These are phyloP conservation scores for Gadus chalcogrammus DNA, from an alignment of 2,113 vertebrate species.

Conservation along the genomic window DNA sequence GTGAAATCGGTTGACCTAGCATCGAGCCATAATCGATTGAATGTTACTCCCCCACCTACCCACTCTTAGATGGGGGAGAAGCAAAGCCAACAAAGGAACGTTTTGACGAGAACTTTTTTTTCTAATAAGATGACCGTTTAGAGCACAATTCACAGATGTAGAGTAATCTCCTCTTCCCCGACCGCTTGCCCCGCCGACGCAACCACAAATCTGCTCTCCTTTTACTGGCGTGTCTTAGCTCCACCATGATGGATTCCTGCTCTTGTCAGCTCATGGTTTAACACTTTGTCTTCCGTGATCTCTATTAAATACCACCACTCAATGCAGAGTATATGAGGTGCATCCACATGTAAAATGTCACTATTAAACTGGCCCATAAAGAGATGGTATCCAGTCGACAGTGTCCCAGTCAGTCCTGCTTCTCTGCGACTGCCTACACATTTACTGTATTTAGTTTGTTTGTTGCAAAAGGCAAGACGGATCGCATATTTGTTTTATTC, in stretches of 20 bases:
- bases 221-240: conserved; percentile 40
- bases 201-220: conserved; percentile 37
- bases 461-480: too few species aligned
- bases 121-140: conserved; percentile 39
- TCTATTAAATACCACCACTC: conserved; percentile 42
- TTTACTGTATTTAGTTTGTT: too few species aligned
- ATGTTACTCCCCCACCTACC: background rate
- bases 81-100: background rate
- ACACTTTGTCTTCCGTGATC: conserved; percentile 45
- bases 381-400: conserved; percentile 22
- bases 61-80: too few species aligned
- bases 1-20: too few species aligned
- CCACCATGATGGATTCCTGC: conserved; percentile 40
- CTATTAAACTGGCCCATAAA: conserved; percentile 43
- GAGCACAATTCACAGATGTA: conserved; percentile 21
- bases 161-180: conserved; percentile 34
- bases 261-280: conserved; percentile 46
- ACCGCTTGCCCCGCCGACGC: conserved; percentile 31
- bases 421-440: too few species aligned
- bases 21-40: background rate
- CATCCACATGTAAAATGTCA: conserved; percentile 54
- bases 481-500: too few species aligned
- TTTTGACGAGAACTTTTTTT: conserved; percentile 6
- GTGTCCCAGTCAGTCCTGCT: conserved; percentile 25
- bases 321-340: conserved; percentile 45